Base-by-base conservation (phyloP, 2,797 vertebrate genomes). In the Pipistrellus kuhlii region DNA sequence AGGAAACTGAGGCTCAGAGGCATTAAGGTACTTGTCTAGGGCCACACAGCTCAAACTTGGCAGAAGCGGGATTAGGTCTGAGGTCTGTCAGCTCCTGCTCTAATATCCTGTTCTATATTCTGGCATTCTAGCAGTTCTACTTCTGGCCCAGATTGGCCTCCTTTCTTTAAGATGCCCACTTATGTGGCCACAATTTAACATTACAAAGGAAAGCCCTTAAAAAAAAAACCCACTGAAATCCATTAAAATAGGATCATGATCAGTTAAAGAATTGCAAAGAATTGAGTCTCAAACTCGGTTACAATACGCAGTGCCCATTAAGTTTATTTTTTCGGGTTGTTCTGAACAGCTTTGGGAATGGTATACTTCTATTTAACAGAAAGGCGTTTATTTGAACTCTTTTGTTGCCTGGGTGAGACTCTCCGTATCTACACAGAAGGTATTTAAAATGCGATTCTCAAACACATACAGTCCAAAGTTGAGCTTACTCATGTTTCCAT, bases 191-290 rank as follows among this genome's bases (percentile, higher is more conserved):
- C 55, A 93, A 83, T 64, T 87, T 59, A 92, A 90, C n/a, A 71
- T 41, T 44, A 88, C 25, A 75, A 94, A 88, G 62, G 82, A 93
- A 89, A 84, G 25, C 1, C 17, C 18, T 80, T 64, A 13, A 38
- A n/a, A 66, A 91, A 32, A 69, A 64, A 44, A 10, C 8, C 64
- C 44, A 75, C 57, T 51, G 6, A 46, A 85, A 69, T 85, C 69
- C 83, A 32, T 72, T 90, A 88, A 90, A 77, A 82, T 23, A 59
- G 55, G 17, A 57, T 48, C 25, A 69, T 53, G 66, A 68, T 9
- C 41, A 48, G 9, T 32, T 72, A 83, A 75, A 93, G 35, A 81
- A 88, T 73, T 82, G 75, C 35, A 57, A 78, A 90, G 44, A 82
- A 85, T 15, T 23, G 17, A 82, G 32, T 38, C 6, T 10, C 48